Percentiles rank a stretch among this genome's conserved stretches.
These are phyloP conservation scores for Neria commutata DNA, from an alignment of 2,888 invertebrate genomes.

Conservation along the genomic window DNA sequence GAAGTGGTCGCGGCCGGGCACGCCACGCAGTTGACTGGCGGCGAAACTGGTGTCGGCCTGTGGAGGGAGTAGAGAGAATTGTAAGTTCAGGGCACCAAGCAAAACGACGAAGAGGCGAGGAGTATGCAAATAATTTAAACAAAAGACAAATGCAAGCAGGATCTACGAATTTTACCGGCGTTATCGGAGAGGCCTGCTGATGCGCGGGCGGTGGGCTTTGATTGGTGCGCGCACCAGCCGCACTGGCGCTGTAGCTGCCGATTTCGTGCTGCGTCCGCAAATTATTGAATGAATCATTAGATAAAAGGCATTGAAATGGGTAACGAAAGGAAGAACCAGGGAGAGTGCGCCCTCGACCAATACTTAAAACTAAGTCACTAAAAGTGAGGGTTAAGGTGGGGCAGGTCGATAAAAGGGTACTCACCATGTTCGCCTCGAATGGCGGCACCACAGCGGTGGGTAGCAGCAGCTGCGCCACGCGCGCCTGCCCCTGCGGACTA, in stretches of 20 bases:
- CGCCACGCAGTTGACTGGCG: conserved; percentile 56
- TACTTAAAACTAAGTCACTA: too few relatives aligned
- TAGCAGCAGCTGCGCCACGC: conserved; percentile 63
- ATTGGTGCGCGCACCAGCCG: conserved; percentile 59
- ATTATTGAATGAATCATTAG: conserved; percentile 15
- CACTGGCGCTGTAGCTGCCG: conserved; percentile 55
- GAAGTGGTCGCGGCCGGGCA: conserved; percentile 48
- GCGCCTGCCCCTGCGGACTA: conserved; percentile 68
- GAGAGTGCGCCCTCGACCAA: too few relatives aligned
- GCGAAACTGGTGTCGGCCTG: conserved; percentile 65
- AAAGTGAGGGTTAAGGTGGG: too few relatives aligned
- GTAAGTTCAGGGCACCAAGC: too few relatives aligned
- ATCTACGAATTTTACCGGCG: conserved; percentile 68
- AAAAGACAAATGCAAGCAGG: too few relatives aligned
- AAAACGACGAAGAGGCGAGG: too few relatives aligned
- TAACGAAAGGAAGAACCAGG: too few relatives aligned
- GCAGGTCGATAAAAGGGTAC: too few relatives aligned
- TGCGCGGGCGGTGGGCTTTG: conserved; percentile 86
- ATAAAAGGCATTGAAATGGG: too few relatives aligned
- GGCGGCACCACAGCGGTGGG: conserved; percentile 67
- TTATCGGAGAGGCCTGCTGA: conserved; percentile 77
- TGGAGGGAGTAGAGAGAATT: too few relatives aligned
- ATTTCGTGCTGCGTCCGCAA: conserved; percentile 67
- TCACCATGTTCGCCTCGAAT: conserved; percentile 76
- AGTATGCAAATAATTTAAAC: too few relatives aligned